Evolutionary conservation across 2,797 vertebrate genomes (phyloP).

Genomic region (Pelobates cultripes): DNA sequence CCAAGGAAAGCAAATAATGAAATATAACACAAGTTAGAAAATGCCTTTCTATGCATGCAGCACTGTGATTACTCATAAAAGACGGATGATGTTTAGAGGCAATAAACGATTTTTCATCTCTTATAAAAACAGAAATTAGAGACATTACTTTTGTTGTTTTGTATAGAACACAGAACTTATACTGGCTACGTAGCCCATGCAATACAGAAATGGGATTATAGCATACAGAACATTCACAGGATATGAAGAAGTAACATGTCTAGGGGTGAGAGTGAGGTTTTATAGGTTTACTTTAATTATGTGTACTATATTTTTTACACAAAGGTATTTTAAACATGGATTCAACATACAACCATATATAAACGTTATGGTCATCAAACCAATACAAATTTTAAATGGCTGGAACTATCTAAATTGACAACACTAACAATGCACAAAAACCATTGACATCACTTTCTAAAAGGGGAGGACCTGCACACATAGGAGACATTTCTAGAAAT

Average conservation of each 20-base stretch:
- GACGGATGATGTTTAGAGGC: slow-evolving; percentile 87
- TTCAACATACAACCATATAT: slow-evolving; percentile 24
- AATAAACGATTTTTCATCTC: slow-evolving; percentile 82
- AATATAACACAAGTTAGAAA: slow-evolving; percentile 99
- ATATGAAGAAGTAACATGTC: slow-evolving; percentile 27
- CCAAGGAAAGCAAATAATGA: slow-evolving; percentile 98
- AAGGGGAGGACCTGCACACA: slow-evolving; percentile 3
- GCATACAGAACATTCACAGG: slow-evolving; percentile 35
- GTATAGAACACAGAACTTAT: slow-evolving; percentile 56
- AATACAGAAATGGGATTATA: slow-evolving; percentile 37
- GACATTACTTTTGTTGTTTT: slow-evolving; percentile 75
- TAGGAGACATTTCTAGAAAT: neutral
- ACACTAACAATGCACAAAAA: neutral
- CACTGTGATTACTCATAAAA: slow-evolving; percentile 95
- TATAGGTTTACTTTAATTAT: slow-evolving; percentile 2
- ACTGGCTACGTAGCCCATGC: slow-evolving; percentile 71
- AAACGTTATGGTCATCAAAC: slow-evolving; percentile 8
- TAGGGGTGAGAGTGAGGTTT: slow-evolving; percentile 21
- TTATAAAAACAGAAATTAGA: slow-evolving; percentile 86
- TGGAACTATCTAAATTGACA: slow-evolving; percentile 32
- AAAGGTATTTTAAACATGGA: slow-evolving; percentile 16
- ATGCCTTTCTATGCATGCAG: slow-evolving; percentile 86
- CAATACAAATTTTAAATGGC: slow-evolving; percentile 36
- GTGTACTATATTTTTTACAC: slow-evolving; percentile 23
- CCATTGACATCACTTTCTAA: neutral